Base-by-base conservation (phyloP, 2,797 vertebrate genomes). In the Betta splendens region DNA sequence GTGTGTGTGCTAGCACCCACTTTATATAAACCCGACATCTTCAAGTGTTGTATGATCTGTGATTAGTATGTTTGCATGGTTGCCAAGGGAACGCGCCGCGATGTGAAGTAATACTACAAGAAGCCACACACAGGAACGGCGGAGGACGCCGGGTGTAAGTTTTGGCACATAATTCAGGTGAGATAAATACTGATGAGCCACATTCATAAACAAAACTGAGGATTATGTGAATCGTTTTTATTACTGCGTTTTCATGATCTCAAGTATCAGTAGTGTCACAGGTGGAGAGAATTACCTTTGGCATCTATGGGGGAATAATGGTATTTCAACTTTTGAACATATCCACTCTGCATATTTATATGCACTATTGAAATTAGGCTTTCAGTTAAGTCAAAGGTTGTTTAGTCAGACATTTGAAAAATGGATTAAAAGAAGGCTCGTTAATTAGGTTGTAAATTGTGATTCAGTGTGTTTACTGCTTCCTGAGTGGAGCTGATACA, bases 31-130 rank as follows among this genome's bases (percentile, higher is more conserved):
- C 28, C 20, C 21, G 61, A 48, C 64, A 48, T 63, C 53, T 57
- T 39, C 28, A 29, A 53, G 17, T 44, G 15, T 46, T 74, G 63
- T 73, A 7, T 36, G 18, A 85, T 84, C 62, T 52, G 61, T 64
- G 54, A 66, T 83, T 73, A 64, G 69, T 65, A 26, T 86, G 83
- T 89, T 77, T 85, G 78, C 59, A 15, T 38, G 42, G 86, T 87
- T 87, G 81, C 85, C 59, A 65, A 0, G 80, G 81, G 3, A 86
- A 80, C 84, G 23, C 60, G 26, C 78, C 69, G 68, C 25, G 28
- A 56, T 56, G 38, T 62, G 28, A 59, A 22, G 40, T 33, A 50
- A 70, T 66, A 36, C 26, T 40, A 85, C 84, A 86, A 84, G 85
- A 84, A 50, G 69, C 73, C 59, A 75, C 87, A 81, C 64, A 78